Conservation (phyloP, 2,888 invertebrate genomes). For the Entomobrya proxima region DNA sequence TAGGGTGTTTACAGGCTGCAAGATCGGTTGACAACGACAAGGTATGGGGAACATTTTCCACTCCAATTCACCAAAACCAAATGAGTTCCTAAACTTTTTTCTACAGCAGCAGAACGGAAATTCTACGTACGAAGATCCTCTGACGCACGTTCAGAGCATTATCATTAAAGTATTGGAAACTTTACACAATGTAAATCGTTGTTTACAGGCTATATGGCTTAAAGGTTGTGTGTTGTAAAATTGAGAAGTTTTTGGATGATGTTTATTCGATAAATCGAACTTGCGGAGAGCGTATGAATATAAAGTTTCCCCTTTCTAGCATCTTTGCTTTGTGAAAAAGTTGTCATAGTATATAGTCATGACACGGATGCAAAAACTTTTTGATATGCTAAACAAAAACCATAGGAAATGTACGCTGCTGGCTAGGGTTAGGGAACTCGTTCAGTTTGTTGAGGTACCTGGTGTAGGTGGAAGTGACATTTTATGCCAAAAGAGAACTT, state of each 20-base stretch:
- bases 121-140: no score
- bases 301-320: neutral
- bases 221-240: neutral
- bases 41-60: slow-evolving; percentile 33
- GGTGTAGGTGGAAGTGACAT: no score
- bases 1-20: slow-evolving; percentile 21
- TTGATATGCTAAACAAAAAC: no score
- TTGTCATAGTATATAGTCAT: slow-evolving; percentile 23
- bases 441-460: no score
- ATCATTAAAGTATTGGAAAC: no score
- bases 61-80: neutral
- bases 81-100: no score
- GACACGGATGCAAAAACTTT: neutral
- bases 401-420: no score
- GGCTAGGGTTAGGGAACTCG: no score
- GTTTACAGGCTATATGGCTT: neutral
- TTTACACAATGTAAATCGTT: neutral
- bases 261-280: neutral
- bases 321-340: neutral
- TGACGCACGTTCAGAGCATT: no score
- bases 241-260: neutral
- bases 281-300: no score
- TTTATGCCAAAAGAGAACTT: no score
- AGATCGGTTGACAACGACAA: slow-evolving; percentile 17
- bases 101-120: no score